A percentile compares a stretch with the other conserved stretches of the same genome.
Evolutionary conservation across 2,797 vertebrate species (phyloP).

Genomic region (Arremon aurantiirostris): DNA sequence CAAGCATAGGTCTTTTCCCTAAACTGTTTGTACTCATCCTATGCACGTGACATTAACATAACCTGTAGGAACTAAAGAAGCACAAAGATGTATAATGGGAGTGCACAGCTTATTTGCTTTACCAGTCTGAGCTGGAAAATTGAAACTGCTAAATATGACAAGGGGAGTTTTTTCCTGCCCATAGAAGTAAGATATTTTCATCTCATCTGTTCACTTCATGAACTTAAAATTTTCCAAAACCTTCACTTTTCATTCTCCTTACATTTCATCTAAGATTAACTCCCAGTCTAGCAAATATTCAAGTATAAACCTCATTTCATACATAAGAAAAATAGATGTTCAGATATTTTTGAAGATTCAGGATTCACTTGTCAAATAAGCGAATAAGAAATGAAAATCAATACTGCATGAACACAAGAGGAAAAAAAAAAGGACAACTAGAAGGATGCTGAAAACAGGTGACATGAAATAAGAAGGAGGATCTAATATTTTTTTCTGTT

Average conservation of each 20-base stretch:
- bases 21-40: background rate
- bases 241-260: background rate
- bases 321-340: background rate
- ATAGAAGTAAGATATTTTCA: background rate
- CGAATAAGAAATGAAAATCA: background rate
- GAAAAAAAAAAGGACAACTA: background rate
- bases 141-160: background rate
- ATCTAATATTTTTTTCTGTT: fast-evolving
- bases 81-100: background rate
- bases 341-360: background rate
- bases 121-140: background rate
- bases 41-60: background rate
- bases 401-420: background rate
- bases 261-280: background rate
- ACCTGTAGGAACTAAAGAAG: background rate
- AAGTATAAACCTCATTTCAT: background rate
- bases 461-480: background rate
- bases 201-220: background rate
- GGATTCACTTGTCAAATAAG: background rate
- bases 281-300: background rate
- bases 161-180: background rate
- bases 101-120: background rate
- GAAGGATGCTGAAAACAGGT: background rate
- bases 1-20: background rate
- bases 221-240: background rate